Evolutionary conservation across 1,140 invertebrate species (phyloP).

Genomic region (Augochlora pura): DNA sequence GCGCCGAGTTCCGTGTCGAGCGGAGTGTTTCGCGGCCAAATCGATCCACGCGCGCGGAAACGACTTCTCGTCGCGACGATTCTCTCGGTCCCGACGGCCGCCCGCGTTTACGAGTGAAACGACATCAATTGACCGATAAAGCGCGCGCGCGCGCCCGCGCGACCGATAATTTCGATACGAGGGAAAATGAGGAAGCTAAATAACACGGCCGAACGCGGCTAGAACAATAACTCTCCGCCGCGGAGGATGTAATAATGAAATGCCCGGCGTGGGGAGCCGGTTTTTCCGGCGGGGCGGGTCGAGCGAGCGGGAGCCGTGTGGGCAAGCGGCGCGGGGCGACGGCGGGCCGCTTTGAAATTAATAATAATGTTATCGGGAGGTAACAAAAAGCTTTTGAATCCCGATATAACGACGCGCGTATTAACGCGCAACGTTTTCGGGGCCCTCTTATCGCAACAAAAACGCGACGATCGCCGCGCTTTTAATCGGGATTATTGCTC

Average conservation of each 20-base stretch:
- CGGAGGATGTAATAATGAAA: conserved; percentile 35
- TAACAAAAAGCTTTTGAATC: conserved; percentile 54
- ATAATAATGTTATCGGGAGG: conserved; percentile 53
- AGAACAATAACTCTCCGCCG: too few relatives aligned
- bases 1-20: too few relatives aligned
- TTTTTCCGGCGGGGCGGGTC: conserved; percentile 29
- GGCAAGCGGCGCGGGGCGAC: rapidly evolving
- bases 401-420: conserved; percentile 48
- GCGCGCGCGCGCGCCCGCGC: too few relatives aligned
- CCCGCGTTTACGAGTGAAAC: neutral
- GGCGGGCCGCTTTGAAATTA: conserved; percentile 37
- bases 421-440: conserved; percentile 48
- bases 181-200: conserved; percentile 36
- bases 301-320: too few relatives aligned
- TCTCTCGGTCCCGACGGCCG: neutral
- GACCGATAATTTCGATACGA: conserved; percentile 29
- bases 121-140: neutral
- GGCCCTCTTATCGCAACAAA: conserved; percentile 51
- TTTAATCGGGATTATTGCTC: conserved; percentile 55
- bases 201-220: conserved; percentile 10
- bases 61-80: too few relatives aligned
- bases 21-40: too few relatives aligned
- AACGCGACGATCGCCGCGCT: conserved; percentile 40
- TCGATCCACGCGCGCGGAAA: too few relatives aligned
- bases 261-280: conserved; percentile 4